Percentiles rank a stretch among this genome's conserved stretches.
Conservation (phyloP, 2,797 vertebrate genomes). For the Podarcis lilfordi region DNA sequence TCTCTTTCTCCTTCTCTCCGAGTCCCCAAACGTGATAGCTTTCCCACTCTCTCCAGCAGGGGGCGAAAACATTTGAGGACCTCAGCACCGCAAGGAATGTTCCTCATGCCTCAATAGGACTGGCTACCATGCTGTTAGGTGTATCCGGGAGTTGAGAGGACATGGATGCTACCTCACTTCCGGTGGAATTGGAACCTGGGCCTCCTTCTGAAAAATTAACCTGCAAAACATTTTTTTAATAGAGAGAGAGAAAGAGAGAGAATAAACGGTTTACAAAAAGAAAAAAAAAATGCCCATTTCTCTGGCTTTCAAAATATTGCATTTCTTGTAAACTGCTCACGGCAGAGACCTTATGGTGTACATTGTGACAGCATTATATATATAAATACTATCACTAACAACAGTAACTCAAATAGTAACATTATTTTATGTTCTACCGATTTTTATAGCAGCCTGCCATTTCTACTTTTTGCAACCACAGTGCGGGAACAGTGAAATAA, state of each 20-base stretch:
- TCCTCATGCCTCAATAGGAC: conserved; percentile 96
- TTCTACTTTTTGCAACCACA: background rate
- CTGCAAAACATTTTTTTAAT: conserved; percentile 71
- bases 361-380: no score
- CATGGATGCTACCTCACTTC: conserved; percentile 98
- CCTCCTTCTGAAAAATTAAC: conserved; percentile 98
- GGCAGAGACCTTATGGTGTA: background rate
- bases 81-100: conserved; percentile 65
- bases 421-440: conserved; percentile 65
- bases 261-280: conserved; percentile 33
- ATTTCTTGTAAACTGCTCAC: background rate
- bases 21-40: conserved; percentile 73
- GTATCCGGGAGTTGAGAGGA: conserved; percentile 98
- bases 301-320: background rate
- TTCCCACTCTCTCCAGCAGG: conserved; percentile 78
- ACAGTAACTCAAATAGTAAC: conserved; percentile 25
- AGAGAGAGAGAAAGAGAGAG: conserved; percentile 15
- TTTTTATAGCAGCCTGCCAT: conserved; percentile 56
- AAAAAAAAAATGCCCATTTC: background rate
- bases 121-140: conserved; percentile 99
- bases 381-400: background rate
- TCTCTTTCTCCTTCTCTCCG: conserved; percentile 59
- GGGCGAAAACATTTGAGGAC: conserved; percentile 71
- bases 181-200: conserved; percentile 96
- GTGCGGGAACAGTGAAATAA: background rate